phyloP scores from a whole-genome alignment of 2,888 invertebrate genomes.

The Cybosia mesomella region DNA sequence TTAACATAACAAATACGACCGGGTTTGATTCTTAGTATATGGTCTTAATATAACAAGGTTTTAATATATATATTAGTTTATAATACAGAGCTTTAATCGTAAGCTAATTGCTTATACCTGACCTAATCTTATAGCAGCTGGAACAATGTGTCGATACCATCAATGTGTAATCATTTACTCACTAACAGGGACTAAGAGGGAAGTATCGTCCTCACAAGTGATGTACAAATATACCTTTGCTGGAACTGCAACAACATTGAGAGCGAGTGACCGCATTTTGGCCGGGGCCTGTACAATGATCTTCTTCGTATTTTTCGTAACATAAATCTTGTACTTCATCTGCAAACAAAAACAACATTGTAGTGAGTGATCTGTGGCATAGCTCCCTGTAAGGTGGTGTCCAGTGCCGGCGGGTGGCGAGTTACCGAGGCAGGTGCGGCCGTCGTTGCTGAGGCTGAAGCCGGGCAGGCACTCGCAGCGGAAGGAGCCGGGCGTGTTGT shows the following conservation, averaged over 20 bases:
- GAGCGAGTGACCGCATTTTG: constrained; percentile 93
- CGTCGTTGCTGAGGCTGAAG: constrained; percentile 92
- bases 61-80: too few species aligned
- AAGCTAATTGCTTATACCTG: too few species aligned
- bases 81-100: too few species aligned
- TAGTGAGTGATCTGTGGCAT: too few species aligned
- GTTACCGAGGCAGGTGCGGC: constrained; percentile 92
- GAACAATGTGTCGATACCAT: background rate
- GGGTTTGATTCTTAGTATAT: too few species aligned
- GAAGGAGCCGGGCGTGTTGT: constrained; percentile 93
- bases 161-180: too few species aligned
- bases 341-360: constrained; percentile 61
- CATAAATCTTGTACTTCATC: constrained; percentile 94
- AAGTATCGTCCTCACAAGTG: background rate
- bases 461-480: constrained; percentile 93
- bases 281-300: constrained; percentile 92
- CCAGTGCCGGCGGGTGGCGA: too few species aligned
- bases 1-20: background rate
- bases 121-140: background rate
- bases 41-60: too few species aligned
- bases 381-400: too few species aligned
- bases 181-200: too few species aligned
- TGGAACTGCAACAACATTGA: constrained; percentile 93
- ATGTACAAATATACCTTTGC: constrained; percentile 68
- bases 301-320: constrained; percentile 92